Evolutionary conservation across 2,888 invertebrate genomes (phyloP), one percentile per base, ranked within the genome.

Genomic region (Eupithecia exiguata): DNA sequence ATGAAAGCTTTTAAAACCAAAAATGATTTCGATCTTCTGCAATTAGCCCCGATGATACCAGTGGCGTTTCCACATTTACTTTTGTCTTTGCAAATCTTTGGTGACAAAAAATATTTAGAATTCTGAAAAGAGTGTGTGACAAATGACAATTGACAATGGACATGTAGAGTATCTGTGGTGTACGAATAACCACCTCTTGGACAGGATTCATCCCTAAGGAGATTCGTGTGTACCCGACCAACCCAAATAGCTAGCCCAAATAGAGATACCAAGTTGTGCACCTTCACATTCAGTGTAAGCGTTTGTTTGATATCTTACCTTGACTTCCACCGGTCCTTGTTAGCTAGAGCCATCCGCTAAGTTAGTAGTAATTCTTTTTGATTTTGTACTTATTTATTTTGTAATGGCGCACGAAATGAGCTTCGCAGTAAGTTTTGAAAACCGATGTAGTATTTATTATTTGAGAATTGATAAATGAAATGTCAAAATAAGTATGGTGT

Each of bases 281-380:
- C 14, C 14, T 49, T n/a, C 5, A n/a, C 18, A 49, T n/a, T n/a
- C 7, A n/a, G 35, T 62, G 63, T 40, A 18, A 69, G 61, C 67
- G 67, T 75, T 74, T 74, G 38, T 38, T 74, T 70, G 71, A 74
- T n/a, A n/a, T 71, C 66, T 74, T 68, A 46, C 36, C 30, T 30
- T n/a, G n/a, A n/a, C n/a, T n/a, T n/a, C n/a, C n/a, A n/a, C n/a
- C n/a, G n/a, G n/a, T n/a, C n/a, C n/a, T n/a, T n/a, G n/a, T n/a
- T n/a, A n/a, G n/a, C n/a, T n/a, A n/a, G n/a, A n/a, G n/a, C n/a
- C n/a, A n/a, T n/a, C n/a, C n/a, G n/a, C n/a, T n/a, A n/a, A n/a
- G n/a, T n/a, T n/a, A n/a, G n/a, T n/a, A n/a, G n/a, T n/a, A n/a
- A n/a, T 30, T 30, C 30, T 30, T 3, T 30, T 30, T 30, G 4